Conservation (phyloP, 2,113 vertebrate genomes). For the Poeciliopsis occidentalis region DNA sequence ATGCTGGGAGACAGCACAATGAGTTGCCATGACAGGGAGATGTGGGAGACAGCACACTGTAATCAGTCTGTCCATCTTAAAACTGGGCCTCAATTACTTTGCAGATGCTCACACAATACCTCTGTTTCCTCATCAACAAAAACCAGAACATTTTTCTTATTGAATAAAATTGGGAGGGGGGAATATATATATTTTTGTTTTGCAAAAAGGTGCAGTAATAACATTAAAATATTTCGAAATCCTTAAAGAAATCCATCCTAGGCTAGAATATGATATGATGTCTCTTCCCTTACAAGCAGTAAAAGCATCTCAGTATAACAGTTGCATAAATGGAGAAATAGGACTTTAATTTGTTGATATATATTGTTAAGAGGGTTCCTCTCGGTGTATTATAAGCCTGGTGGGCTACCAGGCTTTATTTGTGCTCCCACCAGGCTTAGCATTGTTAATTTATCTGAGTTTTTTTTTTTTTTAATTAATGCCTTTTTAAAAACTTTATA, state of each 20-base stretch:
- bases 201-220: background rate
- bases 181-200: background rate
- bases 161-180: background rate
- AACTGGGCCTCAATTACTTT: constrained; percentile 69
- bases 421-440: too few species aligned
- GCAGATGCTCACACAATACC: constrained; percentile 69
- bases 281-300: too few species aligned
- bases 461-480: too few species aligned
- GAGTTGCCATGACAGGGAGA: constrained; percentile 43
- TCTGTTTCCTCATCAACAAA: constrained; percentile 10
- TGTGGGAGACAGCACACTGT: constrained; percentile 57
- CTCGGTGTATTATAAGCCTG: too few species aligned
- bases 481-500: too few species aligned
- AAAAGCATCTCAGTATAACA: too few species aligned
- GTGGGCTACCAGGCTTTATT: too few species aligned
- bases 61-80: constrained; percentile 71
- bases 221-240: background rate
- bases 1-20: constrained; percentile 31
- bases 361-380: too few species aligned
- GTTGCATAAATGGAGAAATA: too few species aligned
- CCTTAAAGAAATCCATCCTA: background rate
- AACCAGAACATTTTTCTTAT: background rate
- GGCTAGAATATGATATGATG: background rate
- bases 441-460: too few species aligned
- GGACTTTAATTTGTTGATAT: too few species aligned